phyloP scores from a whole-genome alignment of 2,797 vertebrate genomes.

The Argyrosomus regius region DNA sequence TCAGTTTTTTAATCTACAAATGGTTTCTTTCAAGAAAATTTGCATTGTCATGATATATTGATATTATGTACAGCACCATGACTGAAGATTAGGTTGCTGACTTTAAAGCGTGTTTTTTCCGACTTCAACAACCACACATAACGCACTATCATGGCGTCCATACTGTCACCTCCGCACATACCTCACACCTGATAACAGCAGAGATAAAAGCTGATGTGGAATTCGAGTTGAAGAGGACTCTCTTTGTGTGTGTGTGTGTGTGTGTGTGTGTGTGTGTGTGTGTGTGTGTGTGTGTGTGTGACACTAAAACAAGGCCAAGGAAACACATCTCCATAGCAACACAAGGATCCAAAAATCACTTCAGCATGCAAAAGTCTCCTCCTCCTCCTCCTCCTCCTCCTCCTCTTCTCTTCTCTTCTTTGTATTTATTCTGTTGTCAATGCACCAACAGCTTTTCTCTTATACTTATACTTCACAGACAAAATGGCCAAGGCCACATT shows the following conservation, averaged over 20 bases:
- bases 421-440: slow-evolving; percentile 21
- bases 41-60: not conserved
- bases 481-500: not conserved
- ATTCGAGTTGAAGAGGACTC: not conserved
- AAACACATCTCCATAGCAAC: slow-evolving; percentile 60
- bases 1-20: slow-evolving; percentile 8
- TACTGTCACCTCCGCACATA: slow-evolving; percentile 45
- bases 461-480: not conserved
- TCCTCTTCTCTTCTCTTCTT: not conserved
- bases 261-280: slow-evolving; percentile 10
- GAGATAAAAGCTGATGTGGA: slow-evolving; percentile 47
- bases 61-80: not conserved
- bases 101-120: not conserved
- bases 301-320: slow-evolving; percentile 23
- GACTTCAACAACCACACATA: not conserved
- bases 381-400: slow-evolving; percentile 9
- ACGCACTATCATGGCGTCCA: slow-evolving; percentile 11
- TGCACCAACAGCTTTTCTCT: slow-evolving; percentile 21
- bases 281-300: slow-evolving; percentile 7
- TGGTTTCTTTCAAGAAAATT: rapidly evolving
- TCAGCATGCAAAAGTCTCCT: slow-evolving; percentile 25
- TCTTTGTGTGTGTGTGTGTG: slow-evolving; percentile 16
- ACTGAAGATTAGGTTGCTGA: not conserved
- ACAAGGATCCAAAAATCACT: slow-evolving; percentile 42
- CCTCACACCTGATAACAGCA: slow-evolving; percentile 62